Evolutionary conservation across 2,888 invertebrate genomes (phyloP).

Genomic region (Euplagia quadripunctaria): DNA sequence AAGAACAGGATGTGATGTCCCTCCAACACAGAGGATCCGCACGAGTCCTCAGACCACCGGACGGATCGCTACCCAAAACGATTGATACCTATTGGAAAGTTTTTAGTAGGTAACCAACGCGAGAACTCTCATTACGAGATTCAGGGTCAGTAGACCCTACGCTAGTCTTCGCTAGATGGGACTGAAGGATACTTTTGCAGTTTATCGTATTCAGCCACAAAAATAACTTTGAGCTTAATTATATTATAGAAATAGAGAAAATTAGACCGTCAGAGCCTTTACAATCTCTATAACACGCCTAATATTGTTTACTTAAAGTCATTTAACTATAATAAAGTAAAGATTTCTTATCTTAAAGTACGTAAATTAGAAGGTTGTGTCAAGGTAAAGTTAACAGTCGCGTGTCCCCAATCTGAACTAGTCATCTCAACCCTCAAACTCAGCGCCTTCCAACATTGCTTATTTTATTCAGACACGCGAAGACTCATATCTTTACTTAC

Average conservation of each 20-base stretch:
- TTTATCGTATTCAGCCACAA: too few relatives aligned
- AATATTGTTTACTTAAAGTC: not conserved
- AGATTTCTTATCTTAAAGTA: not conserved
- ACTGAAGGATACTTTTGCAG: too few relatives aligned
- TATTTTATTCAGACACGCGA: not conserved
- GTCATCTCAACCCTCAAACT: constrained; percentile 33
- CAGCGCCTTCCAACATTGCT: not conserved
- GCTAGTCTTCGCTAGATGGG: too few relatives aligned
- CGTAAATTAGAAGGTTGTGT: not conserved
- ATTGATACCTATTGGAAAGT: too few relatives aligned
- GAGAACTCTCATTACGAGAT: too few relatives aligned
- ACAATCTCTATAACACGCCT: not conserved
- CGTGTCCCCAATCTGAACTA: constrained; percentile 52
- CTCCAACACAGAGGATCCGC: too few relatives aligned
- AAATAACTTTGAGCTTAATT: too few relatives aligned
- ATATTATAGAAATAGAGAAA: not conserved
- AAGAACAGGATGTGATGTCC: too few relatives aligned
- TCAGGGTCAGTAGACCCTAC: too few relatives aligned
- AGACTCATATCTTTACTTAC: not conserved
- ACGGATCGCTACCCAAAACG: too few relatives aligned
- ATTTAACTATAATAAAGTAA: not conserved
- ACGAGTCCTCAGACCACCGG: too few relatives aligned
- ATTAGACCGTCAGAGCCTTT: not conserved
- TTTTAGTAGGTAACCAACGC: too few relatives aligned
- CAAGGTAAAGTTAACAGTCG: constrained; percentile 8